Percentiles rank a stretch among this genome's conserved stretches.
These are phyloP conservation scores for Escarpia spicata DNA, from an alignment of 2,888 invertebrate species.

Conservation along the genomic window DNA sequence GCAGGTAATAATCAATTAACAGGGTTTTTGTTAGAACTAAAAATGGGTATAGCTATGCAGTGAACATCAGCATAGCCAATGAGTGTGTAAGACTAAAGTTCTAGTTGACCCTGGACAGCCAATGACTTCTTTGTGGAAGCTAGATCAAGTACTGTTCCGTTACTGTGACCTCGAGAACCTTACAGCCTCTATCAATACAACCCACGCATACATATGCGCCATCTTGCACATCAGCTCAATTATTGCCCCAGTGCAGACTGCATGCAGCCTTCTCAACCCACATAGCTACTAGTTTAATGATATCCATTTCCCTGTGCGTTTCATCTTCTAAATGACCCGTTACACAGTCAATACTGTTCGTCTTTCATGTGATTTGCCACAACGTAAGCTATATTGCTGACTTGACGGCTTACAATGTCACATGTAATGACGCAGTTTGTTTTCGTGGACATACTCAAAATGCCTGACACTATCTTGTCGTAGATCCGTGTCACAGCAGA, in stretches of 20 bases:
- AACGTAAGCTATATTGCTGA: neutral
- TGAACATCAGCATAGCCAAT: too few species aligned
- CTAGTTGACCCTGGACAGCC: too few species aligned
- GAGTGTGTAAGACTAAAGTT: too few species aligned
- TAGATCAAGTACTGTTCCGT: neutral
- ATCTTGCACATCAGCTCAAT: neutral
- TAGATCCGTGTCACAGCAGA: too few species aligned
- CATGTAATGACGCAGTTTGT: neutral
- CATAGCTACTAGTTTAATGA: constrained; percentile 9
- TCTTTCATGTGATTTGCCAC: constrained; percentile 12
- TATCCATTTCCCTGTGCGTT: neutral
- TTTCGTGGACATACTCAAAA: neutral
- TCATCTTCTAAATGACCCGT: neutral
- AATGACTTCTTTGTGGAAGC: neutral
- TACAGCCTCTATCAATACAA: neutral
- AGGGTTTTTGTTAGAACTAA: too few species aligned
- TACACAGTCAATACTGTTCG: neutral
- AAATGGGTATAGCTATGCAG: too few species aligned
- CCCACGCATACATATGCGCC: neutral
- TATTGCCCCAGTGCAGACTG: neutral
- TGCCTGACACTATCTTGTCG: neutral
- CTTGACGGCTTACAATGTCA: neutral
- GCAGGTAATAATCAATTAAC: too few species aligned
- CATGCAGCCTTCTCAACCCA: neutral
- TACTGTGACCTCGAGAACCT: neutral